Base-by-base conservation (phyloP, 2,888 invertebrate genomes). In the Drosophila helvetica region DNA sequence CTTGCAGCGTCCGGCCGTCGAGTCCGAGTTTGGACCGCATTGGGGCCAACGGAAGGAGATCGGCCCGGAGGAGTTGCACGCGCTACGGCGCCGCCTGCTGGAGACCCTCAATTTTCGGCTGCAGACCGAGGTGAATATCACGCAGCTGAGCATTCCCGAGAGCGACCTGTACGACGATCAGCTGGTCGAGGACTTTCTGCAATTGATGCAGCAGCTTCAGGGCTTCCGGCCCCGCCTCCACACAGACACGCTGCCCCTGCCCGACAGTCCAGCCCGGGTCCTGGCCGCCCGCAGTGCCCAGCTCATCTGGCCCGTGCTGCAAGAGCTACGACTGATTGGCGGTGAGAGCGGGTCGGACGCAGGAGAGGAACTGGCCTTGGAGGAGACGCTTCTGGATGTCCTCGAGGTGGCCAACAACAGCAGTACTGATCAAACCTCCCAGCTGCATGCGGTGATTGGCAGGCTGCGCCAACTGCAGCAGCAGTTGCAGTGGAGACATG, bases 161-260 rank as follows among this genome's bases (percentile, higher is more conserved):
- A 84, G 86, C 3, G 91, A 91, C 76, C 74, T 91, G 3, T 88
- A 82, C 33, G 90, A 90, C 63, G 90, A 89, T 52, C 86, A 89
- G 48, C 72, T 91, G 3, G 74, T 86, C 10, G 81, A 83, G 22
- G 91, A 91, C 60, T 91, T 91, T 22, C 50, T 84, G 9, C 65
- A 83, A 18, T 70, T 89, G n/a, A 66, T 90, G 60, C 64, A 69
- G 2, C 66, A 71, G 1, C 80, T 91, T 60, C 69, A 76, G n/a
- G 57, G 77, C 0, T n/a, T 68, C 0, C 53, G 67, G 3, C 52
- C 47, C 0, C 42, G 66, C 3, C 55, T 90, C 4, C 62, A 65
- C 4, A 76, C 82, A 2, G 78, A 83, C 2, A 59, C 65, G 1
- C 62, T 86, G 6, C 78, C 77, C 0, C 17, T 90, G 58, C 90